A percentile compares a stretch with the other conserved stretches of the same genome.
These are phyloP conservation scores for Sitta europaea DNA, from an alignment of 2,113 vertebrate genomes.

Conservation along the genomic window DNA sequence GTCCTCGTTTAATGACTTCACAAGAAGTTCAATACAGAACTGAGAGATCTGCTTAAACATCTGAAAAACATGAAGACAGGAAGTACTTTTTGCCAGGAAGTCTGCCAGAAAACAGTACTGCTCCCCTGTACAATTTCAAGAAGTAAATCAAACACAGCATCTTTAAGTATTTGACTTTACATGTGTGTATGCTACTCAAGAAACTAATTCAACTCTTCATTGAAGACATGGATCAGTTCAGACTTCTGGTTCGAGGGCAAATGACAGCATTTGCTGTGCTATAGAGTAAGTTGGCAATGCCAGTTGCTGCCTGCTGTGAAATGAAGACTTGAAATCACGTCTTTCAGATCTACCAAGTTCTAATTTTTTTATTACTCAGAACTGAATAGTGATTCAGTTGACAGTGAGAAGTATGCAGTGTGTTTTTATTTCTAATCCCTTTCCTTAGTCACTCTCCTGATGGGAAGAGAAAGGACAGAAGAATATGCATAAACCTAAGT, in stretches of 20 bases:
- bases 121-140: neutral
- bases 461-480: neutral
- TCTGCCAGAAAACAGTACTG: neutral
- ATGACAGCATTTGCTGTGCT: neutral
- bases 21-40: neutral
- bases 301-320: neutral
- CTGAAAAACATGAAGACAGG: neutral
- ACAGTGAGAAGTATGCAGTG: fast-evolving
- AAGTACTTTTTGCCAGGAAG: neutral
- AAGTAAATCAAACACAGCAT: neutral
- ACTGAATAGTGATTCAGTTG: neutral
- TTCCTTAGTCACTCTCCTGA: too few relatives aligned
- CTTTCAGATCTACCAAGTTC: neutral
- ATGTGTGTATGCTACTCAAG: neutral
- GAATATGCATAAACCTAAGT: neutral
- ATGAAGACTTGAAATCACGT: neutral
- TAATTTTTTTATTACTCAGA: neutral
- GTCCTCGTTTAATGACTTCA: neutral
- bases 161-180: neutral
- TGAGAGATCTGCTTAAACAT: neutral
- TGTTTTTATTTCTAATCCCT: neutral
- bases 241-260: neutral
- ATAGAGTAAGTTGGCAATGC: neutral
- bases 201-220: neutral
- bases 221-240: neutral